Evolutionary conservation across 1,140 invertebrate genomes (phyloP), one percentile per base, ranked within the genome.

Genomic region (Zaprionus vittiger): DNA sequence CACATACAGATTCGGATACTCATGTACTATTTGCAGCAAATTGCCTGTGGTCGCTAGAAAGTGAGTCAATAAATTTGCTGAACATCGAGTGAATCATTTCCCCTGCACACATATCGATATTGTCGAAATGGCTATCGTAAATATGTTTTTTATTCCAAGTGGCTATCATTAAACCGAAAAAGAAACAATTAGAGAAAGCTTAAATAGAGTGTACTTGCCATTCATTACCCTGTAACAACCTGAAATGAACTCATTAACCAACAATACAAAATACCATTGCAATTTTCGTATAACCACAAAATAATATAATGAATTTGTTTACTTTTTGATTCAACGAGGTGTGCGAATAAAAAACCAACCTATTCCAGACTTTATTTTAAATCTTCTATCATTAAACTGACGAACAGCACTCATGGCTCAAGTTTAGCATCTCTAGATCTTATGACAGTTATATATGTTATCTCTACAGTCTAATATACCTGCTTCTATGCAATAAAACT

Each of bases 51-150:
- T 54, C 11, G 38, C 24, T 24, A 22, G 38, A 68, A 34, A 68
- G 38, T 68, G 38, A 62, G 49, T 59, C 60, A 62, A 62, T 59
- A 38, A 63, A 69, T 57, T 60, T 59, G 41, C 60, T 34, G 31
- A 41, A 49, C 44, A 24, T 31, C n/a, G 24, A 55, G 54, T 67
- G 54, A 66, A 56, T 37, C 38, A 54, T 54, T 34, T 49, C 17
- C 24, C 11, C 12, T 20, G 28, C 38, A 38, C 26, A 22, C 4
- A 14, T 22, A 63, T 47, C 41, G n/a, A 47, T 20, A 20, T 17
- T 47, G 6, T 47, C n/a, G n/a, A 47, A 17, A 47, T 47, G 41
- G 41, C 41, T 17, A 47, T 47, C 7, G 41, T 17, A 47, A 47
- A 47, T 47, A 47, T 47, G 37, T 38, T 12, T 38, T 38, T 12